Base-by-base conservation (phyloP, 2,888 invertebrate species). In the Lochmaea capreae region DNA sequence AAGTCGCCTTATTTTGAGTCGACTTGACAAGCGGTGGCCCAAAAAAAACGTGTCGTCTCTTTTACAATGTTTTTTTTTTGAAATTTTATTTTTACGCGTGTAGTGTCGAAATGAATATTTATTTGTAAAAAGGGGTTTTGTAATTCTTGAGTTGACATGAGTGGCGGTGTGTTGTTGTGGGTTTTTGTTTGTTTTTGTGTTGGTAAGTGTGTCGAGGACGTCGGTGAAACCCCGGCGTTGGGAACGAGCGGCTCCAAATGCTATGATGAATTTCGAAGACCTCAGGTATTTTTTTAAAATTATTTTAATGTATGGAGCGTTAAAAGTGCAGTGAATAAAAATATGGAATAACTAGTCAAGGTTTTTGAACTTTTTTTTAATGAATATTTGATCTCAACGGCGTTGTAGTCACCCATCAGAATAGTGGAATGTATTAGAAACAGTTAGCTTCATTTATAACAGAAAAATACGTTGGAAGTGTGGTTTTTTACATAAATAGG, bases 221-320 rank as follows among this genome's bases (percentile, higher is more conserved):
- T 65, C 54, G 82, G 83, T 26, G 81, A 86, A 62, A 86, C 87
- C 58, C 87, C 87, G 46, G 83, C 77, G 16, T 78, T 85, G 42
- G 86, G 86, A 33, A 80, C 79, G 59, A 84, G 83, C 74, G 84
- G 85, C 66, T 87, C 85, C 49, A 83, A 87, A 80, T 90, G 90
- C 82, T 90, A 90, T 81, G 90, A 90, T 84, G 87, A 87, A 71
- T 90, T 89, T 79, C 88, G 88, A 68, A 86, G 88, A 82, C 89
- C 90, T 12, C 90, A 89, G 89, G 90, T 90, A 85, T 18, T 42
- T 18, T 6, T 52, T 43, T 8, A 33, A 6, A 33, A 33, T 6
- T 58, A 11, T 16, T 54, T 65, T 18, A 43, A 46, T 39, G 6
- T 4, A 26, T 26, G 4, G 26, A 22, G 3, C 1, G 12, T 33